Conservation (phyloP, 2,113 vertebrate species). For the Vombatus ursinus region DNA sequence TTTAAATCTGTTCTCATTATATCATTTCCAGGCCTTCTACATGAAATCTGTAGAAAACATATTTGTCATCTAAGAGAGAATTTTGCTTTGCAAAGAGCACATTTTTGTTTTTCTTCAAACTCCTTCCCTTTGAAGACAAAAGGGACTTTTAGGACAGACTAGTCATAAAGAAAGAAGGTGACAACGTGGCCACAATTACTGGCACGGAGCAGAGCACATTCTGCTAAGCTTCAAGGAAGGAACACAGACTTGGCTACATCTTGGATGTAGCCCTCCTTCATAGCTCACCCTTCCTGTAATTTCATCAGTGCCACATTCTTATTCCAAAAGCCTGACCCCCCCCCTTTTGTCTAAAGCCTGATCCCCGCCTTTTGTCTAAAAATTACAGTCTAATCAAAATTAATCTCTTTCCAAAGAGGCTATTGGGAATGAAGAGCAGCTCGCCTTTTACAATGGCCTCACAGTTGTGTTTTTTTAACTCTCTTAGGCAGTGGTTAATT, state of each 20-base stretch:
- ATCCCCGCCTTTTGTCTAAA: background rate
- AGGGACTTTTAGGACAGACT: background rate
- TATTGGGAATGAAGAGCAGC: background rate
- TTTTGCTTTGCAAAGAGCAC: background rate
- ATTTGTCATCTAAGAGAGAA: background rate
- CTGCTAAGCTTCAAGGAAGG: background rate
- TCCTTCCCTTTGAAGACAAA: conserved; percentile 24
- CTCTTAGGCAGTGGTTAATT: background rate
- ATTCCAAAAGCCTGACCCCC: background rate
- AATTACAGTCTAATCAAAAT: conserved; percentile 33
- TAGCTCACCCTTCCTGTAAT: background rate
- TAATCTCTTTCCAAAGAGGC: conserved; percentile 25
- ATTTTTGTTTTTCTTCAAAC: background rate
- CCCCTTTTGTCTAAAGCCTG: background rate
- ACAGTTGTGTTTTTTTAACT: background rate
- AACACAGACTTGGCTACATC: background rate
- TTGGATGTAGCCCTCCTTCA: fast-evolving
- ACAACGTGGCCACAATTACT: background rate
- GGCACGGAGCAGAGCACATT: background rate
- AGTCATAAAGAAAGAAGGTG: background rate
- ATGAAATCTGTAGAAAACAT: background rate
- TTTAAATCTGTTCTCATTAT: background rate
- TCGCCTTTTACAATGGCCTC: background rate
- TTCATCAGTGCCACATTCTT: background rate
- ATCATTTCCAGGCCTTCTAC: background rate